These are phyloP conservation scores for Allygus modestus DNA, from an alignment of 2,888 invertebrate species.

Conservation along the genomic window DNA sequence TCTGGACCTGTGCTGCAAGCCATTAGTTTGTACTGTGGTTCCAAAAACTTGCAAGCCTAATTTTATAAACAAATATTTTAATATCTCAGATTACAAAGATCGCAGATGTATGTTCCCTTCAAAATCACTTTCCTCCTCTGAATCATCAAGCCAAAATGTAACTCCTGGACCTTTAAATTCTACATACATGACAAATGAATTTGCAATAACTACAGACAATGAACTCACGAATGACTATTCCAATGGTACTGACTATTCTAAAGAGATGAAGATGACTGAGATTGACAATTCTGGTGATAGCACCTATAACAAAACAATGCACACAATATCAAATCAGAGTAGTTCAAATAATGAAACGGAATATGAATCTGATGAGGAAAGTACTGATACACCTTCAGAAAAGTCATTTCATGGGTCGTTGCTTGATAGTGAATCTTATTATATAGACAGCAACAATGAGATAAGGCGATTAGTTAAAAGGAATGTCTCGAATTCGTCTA, in stretches of 20 bases:
- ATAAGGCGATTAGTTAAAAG: slow-evolving; percentile 1
- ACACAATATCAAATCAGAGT: background rate
- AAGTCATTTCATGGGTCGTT: background rate
- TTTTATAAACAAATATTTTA: slow-evolving; percentile 4
- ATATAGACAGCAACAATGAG: slow-evolving; percentile 19
- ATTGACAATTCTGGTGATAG: background rate
- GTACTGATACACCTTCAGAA: background rate
- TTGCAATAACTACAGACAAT: background rate
- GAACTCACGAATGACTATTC: background rate
- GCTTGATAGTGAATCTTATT: background rate
- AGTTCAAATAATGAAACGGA: background rate
- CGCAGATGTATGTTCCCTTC: slow-evolving; percentile 28
- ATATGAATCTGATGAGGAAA: slow-evolving; percentile 2
- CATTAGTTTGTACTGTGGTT: slow-evolving; percentile 27
- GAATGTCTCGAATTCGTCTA: background rate
- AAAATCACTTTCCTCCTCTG: background rate
- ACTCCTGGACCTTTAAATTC: background rate
- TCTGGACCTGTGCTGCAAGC: slow-evolving; percentile 21
- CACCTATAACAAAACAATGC: background rate
- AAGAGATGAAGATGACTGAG: background rate
- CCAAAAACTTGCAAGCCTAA: slow-evolving; percentile 41
- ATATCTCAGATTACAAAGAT: slow-evolving; percentile 41
- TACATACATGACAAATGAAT: background rate
- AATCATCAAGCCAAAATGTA: background rate
- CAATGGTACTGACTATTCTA: background rate